Evolutionary conservation across 2,113 vertebrate genomes (phyloP).

Genomic region (Embiotoca jacksoni): DNA sequence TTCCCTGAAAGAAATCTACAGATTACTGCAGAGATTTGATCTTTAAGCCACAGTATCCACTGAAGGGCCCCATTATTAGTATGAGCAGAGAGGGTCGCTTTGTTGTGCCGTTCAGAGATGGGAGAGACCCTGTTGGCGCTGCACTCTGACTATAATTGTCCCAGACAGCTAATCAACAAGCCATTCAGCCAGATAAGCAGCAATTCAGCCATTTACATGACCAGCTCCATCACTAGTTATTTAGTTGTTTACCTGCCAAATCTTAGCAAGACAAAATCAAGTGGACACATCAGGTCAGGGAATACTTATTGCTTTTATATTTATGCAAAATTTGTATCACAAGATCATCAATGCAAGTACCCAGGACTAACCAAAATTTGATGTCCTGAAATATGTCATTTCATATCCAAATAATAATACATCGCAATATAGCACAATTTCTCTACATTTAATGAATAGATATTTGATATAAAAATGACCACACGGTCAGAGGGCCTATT

Average conservation of each 20-base stretch:
- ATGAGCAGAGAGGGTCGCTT: constrained; percentile 14
- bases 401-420: no score
- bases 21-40: constrained; percentile 49
- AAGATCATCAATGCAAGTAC: background rate
- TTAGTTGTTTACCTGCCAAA: background rate
- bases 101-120: constrained; percentile 24
- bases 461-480: no score
- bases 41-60: background rate
- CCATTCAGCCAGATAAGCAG: constrained; percentile 25
- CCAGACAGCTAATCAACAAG: constrained; percentile 46
- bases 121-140: constrained; percentile 26
- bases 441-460: no score
- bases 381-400: no score
- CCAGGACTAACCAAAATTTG: no score
- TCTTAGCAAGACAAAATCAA: background rate
- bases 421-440: no score
- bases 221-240: background rate
- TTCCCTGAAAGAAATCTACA: constrained; percentile 37
- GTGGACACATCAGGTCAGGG: background rate
- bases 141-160: constrained; percentile 31
- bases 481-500: no score
- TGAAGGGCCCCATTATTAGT: background rate
- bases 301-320: background rate
- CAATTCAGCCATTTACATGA: constrained; percentile 6
- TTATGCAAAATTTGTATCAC: background rate